Base-by-base conservation (phyloP, 1,140 invertebrate genomes). In the Bombyx mandarina region DNA sequence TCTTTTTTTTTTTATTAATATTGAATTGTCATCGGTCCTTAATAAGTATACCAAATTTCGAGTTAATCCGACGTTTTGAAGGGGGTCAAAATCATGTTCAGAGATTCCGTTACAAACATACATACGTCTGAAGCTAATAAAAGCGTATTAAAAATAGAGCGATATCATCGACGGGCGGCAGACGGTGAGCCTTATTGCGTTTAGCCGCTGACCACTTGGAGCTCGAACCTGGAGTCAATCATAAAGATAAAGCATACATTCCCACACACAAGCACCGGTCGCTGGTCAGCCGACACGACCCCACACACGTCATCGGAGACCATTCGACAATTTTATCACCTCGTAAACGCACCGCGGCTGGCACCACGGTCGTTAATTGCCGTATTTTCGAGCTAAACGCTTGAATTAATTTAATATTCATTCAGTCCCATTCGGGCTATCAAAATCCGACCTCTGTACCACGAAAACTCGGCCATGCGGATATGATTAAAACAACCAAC, bases 341-440 rank as follows among this genome's bases (percentile, higher is more conserved):
- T 68, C 73, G 66, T 77, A 77, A 75, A 77, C 56, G 59, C 65
- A 60, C 62, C 52, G 42, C 45, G 48, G 44, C 44, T 54, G 54
- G 55, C 53, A 65, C 61, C 60, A 55, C 54, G 44, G 48, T 54
- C 54, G 66, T 70, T 71, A 76, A 74, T 74, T 67, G 63, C 62
- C 60, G 60, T 69, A 66, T 70, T 70, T 69, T 63, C 58, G 42
- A 49, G 61, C 65, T 66, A 69, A 74, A 73, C 66, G 61, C 59
- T 56, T 55, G 57, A 66, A 73, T 74, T 72, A 69, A 76, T 71
- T 71, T 66, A 64, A 68, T 73, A 71, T 77, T 70, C 61, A 71
- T 77, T 63, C 62, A 56, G 52, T 57, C 50, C 63, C 62, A 61
- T 64, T 69, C 69, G 59, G 61, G 66, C 67, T 60, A 66, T 69